phyloP scores from a whole-genome alignment of 92 coral and sea anemone genomes.

The Porites rus region DNA sequence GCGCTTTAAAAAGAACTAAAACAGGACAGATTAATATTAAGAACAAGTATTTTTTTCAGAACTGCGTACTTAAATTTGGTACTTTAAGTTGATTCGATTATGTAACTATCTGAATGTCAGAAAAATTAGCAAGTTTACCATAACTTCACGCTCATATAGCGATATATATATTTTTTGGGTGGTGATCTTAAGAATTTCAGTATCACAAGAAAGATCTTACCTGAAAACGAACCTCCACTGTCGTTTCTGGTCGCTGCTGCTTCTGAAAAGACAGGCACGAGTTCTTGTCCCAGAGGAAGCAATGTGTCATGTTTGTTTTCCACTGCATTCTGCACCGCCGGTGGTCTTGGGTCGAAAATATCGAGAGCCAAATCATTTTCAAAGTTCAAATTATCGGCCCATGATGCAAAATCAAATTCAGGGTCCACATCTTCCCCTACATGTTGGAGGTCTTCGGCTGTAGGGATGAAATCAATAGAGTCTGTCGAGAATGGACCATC shows the following conservation, averaged over 20 bases:
- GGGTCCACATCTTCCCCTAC: conserved; percentile 37
- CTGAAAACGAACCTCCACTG: conserved; percentile 56
- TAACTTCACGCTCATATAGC: too few species aligned
- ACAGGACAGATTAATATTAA: not conserved
- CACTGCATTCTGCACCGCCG: conserved; percentile 15
- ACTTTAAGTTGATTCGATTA: too few species aligned
- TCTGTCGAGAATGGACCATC: conserved; percentile 58
- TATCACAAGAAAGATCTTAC: conserved; percentile 37
- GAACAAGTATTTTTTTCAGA: not conserved
- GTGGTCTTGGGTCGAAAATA: conserved; percentile 52
- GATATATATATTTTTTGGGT: not conserved
- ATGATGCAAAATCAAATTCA: conserved; percentile 70
- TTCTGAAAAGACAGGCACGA: conserved; percentile 40
- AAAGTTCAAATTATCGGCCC: conserved; percentile 59
- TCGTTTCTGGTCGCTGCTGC: conserved; percentile 52
- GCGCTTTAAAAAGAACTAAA: too few species aligned
- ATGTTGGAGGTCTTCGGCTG: conserved; percentile 53
- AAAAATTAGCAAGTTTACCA: too few species aligned
- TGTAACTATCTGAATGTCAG: too few species aligned
- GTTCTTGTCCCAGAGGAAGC: conserved; percentile 37
- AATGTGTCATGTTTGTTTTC: conserved; percentile 43
- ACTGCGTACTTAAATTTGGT: not conserved
- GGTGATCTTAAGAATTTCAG: not conserved
- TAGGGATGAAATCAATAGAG: conserved; percentile 67
- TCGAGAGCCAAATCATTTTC: conserved; percentile 68